Conservation (phyloP, 2,797 vertebrate genomes). For the Cygnus olor region DNA sequence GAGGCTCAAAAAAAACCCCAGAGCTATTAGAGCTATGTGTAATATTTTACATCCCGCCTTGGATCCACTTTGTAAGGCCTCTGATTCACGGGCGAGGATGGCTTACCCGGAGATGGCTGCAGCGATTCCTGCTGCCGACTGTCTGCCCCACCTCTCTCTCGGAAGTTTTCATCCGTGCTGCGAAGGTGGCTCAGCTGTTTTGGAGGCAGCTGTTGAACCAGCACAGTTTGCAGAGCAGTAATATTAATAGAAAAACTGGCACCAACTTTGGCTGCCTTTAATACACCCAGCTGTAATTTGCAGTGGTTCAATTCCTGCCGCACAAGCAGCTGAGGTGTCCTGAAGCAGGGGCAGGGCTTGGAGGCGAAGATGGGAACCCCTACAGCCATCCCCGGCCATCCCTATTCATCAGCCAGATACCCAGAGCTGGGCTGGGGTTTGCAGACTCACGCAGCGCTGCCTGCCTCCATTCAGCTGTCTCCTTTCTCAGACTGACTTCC, state of each 20-base stretch:
- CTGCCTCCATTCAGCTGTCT: background rate
- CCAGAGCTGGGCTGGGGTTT: background rate
- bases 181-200: constrained; percentile 31
- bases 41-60: constrained; percentile 45
- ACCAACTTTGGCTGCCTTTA: background rate
- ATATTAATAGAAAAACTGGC: constrained; percentile 41
- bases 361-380: constrained; percentile 36
- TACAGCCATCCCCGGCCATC: background rate
- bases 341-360: background rate
- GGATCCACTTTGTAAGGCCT: constrained; percentile 37
- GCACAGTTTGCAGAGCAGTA: background rate
- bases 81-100: constrained; percentile 36
- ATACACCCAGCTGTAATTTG: constrained; percentile 43
- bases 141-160: constrained; percentile 53
- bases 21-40: constrained; percentile 59
- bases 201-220: constrained; percentile 46
- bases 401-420: constrained; percentile 43
- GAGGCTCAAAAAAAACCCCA: constrained; percentile 21
- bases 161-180: background rate
- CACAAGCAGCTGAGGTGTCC: constrained; percentile 46
- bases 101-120: background rate
- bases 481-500: background rate
- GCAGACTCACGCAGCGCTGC: background rate
- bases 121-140: constrained; percentile 34
- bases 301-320: constrained; percentile 29